Evolutionary conservation across 2,113 vertebrate genomes (phyloP).

Genomic region (Atrichornis clamosus): DNA sequence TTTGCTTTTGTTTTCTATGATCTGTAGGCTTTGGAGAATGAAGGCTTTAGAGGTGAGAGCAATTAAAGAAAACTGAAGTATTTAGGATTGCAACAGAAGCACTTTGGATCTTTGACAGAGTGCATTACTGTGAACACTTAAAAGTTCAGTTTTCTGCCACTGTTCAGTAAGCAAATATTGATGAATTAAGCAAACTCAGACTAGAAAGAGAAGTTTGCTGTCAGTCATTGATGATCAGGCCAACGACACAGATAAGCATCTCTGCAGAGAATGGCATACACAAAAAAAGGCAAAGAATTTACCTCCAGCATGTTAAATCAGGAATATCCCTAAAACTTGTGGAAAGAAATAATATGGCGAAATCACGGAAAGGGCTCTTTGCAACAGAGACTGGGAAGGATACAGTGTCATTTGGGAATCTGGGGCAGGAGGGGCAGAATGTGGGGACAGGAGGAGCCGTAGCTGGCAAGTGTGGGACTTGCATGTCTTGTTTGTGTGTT

Average conservation of each 20-base stretch:
- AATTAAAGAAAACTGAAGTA: not conserved
- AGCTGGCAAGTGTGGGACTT: fast-evolving
- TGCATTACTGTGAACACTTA: not conserved
- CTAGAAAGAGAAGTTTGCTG: not conserved
- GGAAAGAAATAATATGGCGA: not conserved
- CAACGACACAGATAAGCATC: not conserved
- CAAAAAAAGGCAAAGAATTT: not conserved
- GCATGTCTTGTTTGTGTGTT: fast-evolving
- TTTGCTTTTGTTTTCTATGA: not conserved
- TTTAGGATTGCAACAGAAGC: not conserved
- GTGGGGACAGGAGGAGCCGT: not conserved
- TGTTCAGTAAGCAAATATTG: not conserved
- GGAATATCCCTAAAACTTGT: not conserved
- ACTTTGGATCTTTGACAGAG: not conserved
- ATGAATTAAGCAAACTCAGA: not conserved
- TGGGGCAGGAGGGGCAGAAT: not conserved
- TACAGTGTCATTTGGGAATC: not conserved
- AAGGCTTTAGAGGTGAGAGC: not conserved
- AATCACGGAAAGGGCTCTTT: not conserved
- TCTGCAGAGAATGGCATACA: not conserved
- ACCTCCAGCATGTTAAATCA: not conserved
- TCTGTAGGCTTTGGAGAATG: not conserved
- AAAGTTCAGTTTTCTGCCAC: not conserved
- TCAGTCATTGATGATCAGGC: not conserved
- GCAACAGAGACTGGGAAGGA: fast-evolving